A percentile compares a stretch with the other conserved stretches of the same genome.
These are phyloP conservation scores for Pluvianellus socialis DNA, from an alignment of 2,113 vertebrate genomes.

Conservation along the genomic window DNA sequence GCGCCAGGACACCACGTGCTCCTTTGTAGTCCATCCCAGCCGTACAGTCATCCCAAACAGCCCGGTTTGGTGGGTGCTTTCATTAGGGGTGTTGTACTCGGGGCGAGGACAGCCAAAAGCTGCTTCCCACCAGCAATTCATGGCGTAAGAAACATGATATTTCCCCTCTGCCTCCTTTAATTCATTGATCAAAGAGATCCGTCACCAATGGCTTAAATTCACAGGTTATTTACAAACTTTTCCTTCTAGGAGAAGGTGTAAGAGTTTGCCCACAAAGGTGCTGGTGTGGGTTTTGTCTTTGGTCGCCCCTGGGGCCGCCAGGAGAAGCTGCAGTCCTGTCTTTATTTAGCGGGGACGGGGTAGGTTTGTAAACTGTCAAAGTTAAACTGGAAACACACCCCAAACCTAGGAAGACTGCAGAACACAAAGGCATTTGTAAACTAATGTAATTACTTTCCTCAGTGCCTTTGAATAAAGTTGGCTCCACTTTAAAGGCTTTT, in stretches of 20 bases:
- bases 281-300: background rate
- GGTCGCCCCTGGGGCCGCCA: background rate
- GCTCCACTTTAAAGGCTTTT: conserved; percentile 62
- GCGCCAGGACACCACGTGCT: background rate
- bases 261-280: background rate
- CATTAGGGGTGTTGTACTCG: background rate
- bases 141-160: background rate
- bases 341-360: background rate
- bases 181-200: conserved; percentile 22
- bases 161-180: background rate
- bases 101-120: background rate
- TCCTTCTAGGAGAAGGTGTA: background rate
- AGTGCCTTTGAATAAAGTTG: conserved; percentile 62
- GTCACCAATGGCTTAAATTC: background rate
- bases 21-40: conserved; percentile 52
- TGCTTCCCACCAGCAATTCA: background rate
- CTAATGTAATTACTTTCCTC: conserved; percentile 56
- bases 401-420: conserved; percentile 35
- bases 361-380: conserved; percentile 43
- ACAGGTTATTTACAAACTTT: background rate
- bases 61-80: conserved; percentile 20
- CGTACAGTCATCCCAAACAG: conserved; percentile 12
- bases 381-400: conserved; percentile 26
- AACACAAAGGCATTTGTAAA: conserved; percentile 49
- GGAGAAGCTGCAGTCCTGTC: conserved; percentile 1